Evolutionary conservation across 2,113 vertebrate species (phyloP).

Genomic region (Nesogale talazaci): DNA sequence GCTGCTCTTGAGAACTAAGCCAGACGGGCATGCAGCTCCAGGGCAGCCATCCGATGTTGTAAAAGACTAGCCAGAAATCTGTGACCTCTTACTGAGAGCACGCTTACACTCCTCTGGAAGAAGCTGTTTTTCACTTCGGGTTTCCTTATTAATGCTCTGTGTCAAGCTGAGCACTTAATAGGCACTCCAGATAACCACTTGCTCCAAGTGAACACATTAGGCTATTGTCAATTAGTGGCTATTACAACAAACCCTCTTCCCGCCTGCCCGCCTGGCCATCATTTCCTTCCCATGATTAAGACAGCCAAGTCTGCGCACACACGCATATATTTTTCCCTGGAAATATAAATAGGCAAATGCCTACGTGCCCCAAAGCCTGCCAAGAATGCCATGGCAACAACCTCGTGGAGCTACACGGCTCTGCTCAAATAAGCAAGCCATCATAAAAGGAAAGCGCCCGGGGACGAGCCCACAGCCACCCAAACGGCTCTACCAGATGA

Average conservation of each 20-base stretch:
- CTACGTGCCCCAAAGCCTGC: neutral
- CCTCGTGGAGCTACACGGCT: neutral
- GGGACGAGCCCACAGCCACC: slow-evolving; percentile 30
- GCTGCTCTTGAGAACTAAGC: neutral
- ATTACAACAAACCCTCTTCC: too few relatives aligned
- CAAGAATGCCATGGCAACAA: slow-evolving; percentile 65
- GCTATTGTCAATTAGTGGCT: neutral
- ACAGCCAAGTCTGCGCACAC: neutral
- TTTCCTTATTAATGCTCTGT: neutral
- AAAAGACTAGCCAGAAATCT: neutral
- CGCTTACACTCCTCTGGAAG: neutral
- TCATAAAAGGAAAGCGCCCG: slow-evolving; percentile 53
- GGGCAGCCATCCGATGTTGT: neutral
- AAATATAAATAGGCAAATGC: slow-evolving; percentile 39
- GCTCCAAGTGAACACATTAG: neutral
- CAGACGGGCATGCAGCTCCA: neutral
- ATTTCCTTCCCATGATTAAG: neutral
- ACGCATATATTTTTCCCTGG: neutral
- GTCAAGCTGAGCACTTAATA: neutral
- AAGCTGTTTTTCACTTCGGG: neutral
- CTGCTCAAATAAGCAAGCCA: slow-evolving; percentile 37
- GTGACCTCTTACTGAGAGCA: neutral
- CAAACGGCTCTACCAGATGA: slow-evolving; percentile 45
- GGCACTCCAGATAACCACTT: neutral
- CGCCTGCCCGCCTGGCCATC: neutral